Percentiles rank a stretch among this genome's conserved stretches.
These are phyloP conservation scores for Enteromius unitaeniatus DNA, from an alignment of 2,797 vertebrate genomes.

Conservation along the genomic window DNA sequence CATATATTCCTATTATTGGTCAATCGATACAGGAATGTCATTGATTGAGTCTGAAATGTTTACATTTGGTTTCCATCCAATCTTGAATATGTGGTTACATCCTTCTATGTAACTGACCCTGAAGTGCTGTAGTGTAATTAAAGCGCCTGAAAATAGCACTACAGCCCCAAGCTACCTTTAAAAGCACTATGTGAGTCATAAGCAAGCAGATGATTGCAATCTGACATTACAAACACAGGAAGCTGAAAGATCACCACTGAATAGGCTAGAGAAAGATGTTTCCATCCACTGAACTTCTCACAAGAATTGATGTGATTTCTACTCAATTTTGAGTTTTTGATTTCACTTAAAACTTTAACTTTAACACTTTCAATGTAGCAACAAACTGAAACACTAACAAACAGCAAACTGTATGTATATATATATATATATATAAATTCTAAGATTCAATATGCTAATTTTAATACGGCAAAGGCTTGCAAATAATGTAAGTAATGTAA, in stretches of 20 bases:
- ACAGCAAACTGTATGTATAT: not conserved
- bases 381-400: not conserved
- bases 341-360: not conserved
- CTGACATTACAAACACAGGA: slow-evolving; percentile 32
- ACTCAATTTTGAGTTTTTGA: not conserved
- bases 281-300: not conserved
- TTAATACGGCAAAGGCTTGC: not conserved
- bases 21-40: not conserved
- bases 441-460: not conserved
- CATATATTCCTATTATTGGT: not conserved
- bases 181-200: slow-evolving; percentile 33
- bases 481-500: not conserved
- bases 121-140: slow-evolving; percentile 34
- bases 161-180: slow-evolving; percentile 3
- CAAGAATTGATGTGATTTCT: not conserved
- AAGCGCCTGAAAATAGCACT: slow-evolving; percentile 23
- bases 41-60: slow-evolving; percentile 18
- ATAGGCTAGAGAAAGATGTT: not conserved
- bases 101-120: slow-evolving; percentile 33
- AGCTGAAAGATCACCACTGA: not conserved
- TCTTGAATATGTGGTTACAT: slow-evolving; percentile 21
- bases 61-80: slow-evolving; percentile 1
- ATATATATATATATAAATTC: not conserved
- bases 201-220: slow-evolving; percentile 21
- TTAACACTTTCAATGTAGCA: not conserved